Evolutionary conservation across 2,888 invertebrate genomes (phyloP).

Genomic region (Archips crataeganus): DNA sequence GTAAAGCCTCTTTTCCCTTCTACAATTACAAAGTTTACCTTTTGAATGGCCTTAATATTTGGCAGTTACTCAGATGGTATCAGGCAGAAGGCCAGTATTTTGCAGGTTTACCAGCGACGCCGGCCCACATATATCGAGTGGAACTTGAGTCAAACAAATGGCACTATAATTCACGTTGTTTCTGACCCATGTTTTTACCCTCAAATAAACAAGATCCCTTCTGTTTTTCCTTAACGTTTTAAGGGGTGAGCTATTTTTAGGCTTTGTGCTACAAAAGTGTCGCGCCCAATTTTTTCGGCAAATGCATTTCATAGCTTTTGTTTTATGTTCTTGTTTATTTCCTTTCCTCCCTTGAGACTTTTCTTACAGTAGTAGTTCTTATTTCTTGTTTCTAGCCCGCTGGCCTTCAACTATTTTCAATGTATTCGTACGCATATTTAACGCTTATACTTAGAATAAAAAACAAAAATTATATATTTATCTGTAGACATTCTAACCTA

Average conservation of each 20-base stretch:
- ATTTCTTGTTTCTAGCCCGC: neutral
- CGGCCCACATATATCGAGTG: constrained; percentile 35
- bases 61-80: constrained; percentile 15
- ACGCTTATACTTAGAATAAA: neutral
- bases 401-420: neutral
- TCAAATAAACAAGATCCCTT: constrained; percentile 62
- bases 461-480: no score
- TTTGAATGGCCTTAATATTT: constrained; percentile 19
- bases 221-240: constrained; percentile 58
- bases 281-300: constrained; percentile 16
- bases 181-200: constrained; percentile 63
- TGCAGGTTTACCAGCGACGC: constrained; percentile 32
- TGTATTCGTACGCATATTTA: neutral
- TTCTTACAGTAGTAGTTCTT: neutral
- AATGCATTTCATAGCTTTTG: constrained; percentile 21
- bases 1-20: constrained; percentile 2
- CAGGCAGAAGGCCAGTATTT: constrained; percentile 35
- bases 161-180: constrained; percentile 62
- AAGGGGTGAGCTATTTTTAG: constrained; percentile 58
- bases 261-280: constrained; percentile 34
- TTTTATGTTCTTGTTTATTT: constrained; percentile 25
- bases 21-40: constrained; percentile 9
- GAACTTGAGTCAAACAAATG: constrained; percentile 52
- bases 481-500: no score
- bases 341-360: neutral